Base-by-base conservation (phyloP, 1,140 invertebrate genomes). In the Ganaspis sp. region DNA sequence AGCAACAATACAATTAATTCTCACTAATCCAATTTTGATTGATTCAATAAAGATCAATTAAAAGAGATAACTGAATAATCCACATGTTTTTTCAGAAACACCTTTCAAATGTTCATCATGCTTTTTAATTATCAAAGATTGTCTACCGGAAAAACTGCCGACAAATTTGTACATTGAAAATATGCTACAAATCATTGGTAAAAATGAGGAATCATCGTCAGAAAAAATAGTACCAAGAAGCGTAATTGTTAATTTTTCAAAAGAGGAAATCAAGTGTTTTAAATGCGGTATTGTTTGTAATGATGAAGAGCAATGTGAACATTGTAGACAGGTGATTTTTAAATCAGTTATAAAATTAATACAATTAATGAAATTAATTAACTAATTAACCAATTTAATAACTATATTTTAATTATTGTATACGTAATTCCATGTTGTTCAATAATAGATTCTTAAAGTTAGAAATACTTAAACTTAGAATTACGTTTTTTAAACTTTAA, bases 151-250 rank as follows among this genome's bases (percentile, higher is more conserved):
- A 3, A 83, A 87, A 3, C 83, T 94, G n/a, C 93, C 93, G 6
- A 92, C 90, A 5, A 94, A 94, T 81, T 82, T 93, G 0, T 93
- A 93, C 85, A 92, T 93, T 53, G 92, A 93, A 72, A 92, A 92
- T 0, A 80, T 94, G 15, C 85, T 94, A 3, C 23, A 64, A 64
- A 64, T 64, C 3, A 29, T 64, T 26, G 58, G 58, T 5, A 64
- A 64, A 6, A 64, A 15, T 64, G 58, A 15, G 11, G 58, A 64
- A 64, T 6, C 23, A 64, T 64, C 23, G 29, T 29, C 58, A 26
- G 23, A 29, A 15, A 64, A 26, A 64, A 64, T 34, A 29, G 15
- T n/a, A 34, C 58, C 58, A 26, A 64, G 23, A 37, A 81, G 76
- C 64, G 78, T 53, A 26, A 71, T 64, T 9, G 79, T 83, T n/a